Conservation (phyloP, 2,113 vertebrate species). For the Lampris incognitus region DNA sequence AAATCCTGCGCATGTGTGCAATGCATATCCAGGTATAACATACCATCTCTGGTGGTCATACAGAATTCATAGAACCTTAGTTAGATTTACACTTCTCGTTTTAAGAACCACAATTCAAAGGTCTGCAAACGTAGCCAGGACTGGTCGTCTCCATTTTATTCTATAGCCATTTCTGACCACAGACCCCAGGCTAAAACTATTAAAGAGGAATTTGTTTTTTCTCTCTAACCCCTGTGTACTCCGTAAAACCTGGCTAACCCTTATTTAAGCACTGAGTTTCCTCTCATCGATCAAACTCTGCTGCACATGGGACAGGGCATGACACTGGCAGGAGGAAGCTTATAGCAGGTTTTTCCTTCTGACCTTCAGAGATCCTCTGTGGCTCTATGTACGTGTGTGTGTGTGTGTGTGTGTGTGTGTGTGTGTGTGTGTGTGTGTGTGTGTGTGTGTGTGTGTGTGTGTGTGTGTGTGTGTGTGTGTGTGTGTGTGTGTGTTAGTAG, state of each 20-base stretch:
- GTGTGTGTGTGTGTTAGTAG: constrained; percentile 11
- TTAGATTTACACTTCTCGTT: no score
- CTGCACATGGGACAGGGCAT: constrained; percentile 41
- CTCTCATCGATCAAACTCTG: constrained; percentile 76
- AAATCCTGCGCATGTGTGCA: no score
- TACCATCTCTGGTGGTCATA: no score
- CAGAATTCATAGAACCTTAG: no score
- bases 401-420: constrained; percentile 17
- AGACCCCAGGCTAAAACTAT: constrained; percentile 52
- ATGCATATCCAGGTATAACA: no score
- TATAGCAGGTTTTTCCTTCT: constrained; percentile 64
- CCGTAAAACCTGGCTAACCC: constrained; percentile 71
- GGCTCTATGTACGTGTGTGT: constrained; percentile 45
- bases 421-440: constrained; percentile 19
- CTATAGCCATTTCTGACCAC: constrained; percentile 62
- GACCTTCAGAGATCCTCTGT: constrained; percentile 60
- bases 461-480: constrained; percentile 17
- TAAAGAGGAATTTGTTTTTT: constrained; percentile 69
- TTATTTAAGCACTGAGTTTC: constrained; percentile 71
- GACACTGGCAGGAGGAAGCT: constrained; percentile 54
- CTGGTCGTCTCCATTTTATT: constrained; percentile 20
- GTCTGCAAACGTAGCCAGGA: constrained; percentile 34
- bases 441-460: constrained; percentile 32
- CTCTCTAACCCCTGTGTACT: constrained; percentile 51
- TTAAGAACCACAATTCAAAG: constrained; percentile 9